phyloP scores from a whole-genome alignment of 1,140 invertebrate genomes.

The Paraescarpia echinospica region DNA sequence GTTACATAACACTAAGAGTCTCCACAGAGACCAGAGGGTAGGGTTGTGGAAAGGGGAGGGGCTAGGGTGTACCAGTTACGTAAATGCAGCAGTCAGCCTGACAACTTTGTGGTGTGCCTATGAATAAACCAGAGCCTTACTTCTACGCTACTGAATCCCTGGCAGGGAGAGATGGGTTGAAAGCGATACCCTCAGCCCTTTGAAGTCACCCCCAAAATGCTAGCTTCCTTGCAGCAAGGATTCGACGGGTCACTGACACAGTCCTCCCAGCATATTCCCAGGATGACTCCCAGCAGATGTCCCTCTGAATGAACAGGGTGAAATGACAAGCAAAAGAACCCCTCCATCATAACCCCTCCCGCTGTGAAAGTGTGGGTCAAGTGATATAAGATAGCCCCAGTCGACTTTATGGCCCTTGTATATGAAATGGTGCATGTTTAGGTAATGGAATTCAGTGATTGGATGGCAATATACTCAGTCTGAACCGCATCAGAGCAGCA shows the following conservation, averaged over 20 bases:
- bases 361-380: neutral
- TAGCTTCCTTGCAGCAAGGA: neutral
- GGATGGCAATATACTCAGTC: neutral
- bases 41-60: neutral
- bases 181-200: neutral
- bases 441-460: neutral
- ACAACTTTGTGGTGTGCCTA: neutral
- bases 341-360: neutral
- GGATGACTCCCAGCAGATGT: neutral
- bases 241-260: neutral
- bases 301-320: neutral
- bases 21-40: neutral
- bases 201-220: neutral
- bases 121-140: neutral
- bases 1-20: neutral
- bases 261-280: neutral
- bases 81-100: neutral
- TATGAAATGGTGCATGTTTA: neutral
- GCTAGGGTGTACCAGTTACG: neutral
- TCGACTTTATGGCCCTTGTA: neutral
- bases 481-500: neutral
- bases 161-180: neutral
- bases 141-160: neutral
- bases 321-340: neutral
- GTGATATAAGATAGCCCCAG: neutral